Conservation (phyloP, 2,888 invertebrate species). For the Aporophyla lueneburgensis region DNA sequence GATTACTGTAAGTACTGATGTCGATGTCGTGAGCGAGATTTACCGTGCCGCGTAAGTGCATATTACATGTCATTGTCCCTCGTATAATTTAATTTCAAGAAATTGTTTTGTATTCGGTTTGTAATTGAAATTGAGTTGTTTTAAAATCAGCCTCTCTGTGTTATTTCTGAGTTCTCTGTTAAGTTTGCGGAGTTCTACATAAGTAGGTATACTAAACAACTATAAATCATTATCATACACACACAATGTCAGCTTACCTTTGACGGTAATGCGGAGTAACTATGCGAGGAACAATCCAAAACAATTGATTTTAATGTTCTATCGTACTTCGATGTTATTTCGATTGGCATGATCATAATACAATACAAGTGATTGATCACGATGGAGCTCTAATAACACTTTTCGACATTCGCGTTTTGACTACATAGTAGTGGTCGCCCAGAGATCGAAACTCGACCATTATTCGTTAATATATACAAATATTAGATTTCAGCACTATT, state of each 20-base stretch:
- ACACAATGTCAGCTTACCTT: not conserved
- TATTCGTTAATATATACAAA: too few species aligned
- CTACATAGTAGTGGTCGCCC: too few species aligned
- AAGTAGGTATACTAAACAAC: not conserved
- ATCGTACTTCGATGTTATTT: slow-evolving; percentile 7
- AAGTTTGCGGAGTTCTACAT: not conserved
- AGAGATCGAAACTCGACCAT: too few species aligned
- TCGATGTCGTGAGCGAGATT: slow-evolving; percentile 71
- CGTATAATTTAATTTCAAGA: slow-evolving; percentile 62
- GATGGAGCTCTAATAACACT: not conserved
- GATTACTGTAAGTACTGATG: slow-evolving; percentile 68
- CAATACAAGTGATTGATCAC: slow-evolving; percentile 16
- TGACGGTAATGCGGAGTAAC: slow-evolving; percentile 12
- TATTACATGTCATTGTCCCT: slow-evolving; percentile 65
- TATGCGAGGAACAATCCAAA: not conserved
- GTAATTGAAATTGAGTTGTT: slow-evolving; percentile 50
- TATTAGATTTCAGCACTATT: too few species aligned
- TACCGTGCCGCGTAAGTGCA: slow-evolving; percentile 62
- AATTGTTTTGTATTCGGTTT: slow-evolving; percentile 40
- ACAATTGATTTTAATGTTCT: slow-evolving; percentile 37
- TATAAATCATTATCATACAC: not conserved
- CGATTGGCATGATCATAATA: not conserved
- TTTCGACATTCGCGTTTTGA: not conserved
- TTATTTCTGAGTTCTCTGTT: not conserved
- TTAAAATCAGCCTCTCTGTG: slow-evolving; percentile 23